Conservation (phyloP, 2,888 invertebrate genomes). For the Keiferia lycopersicella region DNA sequence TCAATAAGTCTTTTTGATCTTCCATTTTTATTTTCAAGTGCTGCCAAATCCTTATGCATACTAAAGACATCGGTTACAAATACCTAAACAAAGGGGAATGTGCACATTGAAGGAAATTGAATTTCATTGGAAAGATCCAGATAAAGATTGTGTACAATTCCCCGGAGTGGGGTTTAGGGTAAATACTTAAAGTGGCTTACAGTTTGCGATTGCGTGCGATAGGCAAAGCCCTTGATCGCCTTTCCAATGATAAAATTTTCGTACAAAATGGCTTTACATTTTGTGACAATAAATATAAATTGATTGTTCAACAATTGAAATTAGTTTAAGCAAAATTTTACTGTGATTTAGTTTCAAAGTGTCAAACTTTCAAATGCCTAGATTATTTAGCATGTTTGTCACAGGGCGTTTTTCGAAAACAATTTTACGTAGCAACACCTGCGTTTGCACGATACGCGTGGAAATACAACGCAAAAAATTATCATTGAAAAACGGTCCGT, state of each 20-base stretch:
- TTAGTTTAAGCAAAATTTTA: too few relatives aligned
- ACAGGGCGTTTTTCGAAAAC: too few relatives aligned
- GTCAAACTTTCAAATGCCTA: too few relatives aligned
- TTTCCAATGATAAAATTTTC: conserved; percentile 4
- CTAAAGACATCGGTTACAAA: conserved; percentile 41
- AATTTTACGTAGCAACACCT: too few relatives aligned
- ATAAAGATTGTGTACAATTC: conserved; percentile 61
- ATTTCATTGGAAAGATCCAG: conserved; percentile 70
- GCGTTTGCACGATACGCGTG: too few relatives aligned
- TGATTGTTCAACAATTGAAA: too few relatives aligned
- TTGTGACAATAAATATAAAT: neutral
- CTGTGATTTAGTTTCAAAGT: too few relatives aligned
- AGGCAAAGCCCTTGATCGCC: conserved; percentile 43
- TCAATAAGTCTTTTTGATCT: too few relatives aligned
- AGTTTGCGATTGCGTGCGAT: conserved; percentile 49
- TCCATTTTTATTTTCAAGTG: neutral
- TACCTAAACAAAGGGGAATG: conserved; percentile 53
- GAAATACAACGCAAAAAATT: too few relatives aligned
- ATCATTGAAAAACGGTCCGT: too few relatives aligned
- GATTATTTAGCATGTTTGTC: too few relatives aligned
- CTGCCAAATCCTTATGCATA: conserved; percentile 24
- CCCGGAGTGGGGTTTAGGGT: conserved; percentile 58
- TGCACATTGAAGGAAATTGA: conserved; percentile 65
- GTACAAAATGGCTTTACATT: neutral
- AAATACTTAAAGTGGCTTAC: conserved; percentile 70